Percentiles rank a stretch among this genome's conserved stretches.
Conservation (phyloP, 2,888 invertebrate genomes). For the Papilio demoleus region DNA sequence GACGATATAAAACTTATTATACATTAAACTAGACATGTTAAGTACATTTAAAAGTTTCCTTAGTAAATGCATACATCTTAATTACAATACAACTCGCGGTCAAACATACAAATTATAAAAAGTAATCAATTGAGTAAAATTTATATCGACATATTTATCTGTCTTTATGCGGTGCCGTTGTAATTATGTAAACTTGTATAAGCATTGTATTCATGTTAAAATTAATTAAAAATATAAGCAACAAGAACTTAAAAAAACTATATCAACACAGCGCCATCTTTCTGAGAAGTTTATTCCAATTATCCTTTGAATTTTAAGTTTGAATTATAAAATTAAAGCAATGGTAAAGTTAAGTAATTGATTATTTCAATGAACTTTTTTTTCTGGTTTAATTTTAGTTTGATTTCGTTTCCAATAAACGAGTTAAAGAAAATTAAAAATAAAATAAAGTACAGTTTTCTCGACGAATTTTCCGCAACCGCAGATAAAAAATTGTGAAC, state of each 20-base stretch:
- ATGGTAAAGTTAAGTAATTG: neutral
- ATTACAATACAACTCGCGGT: conserved; percentile 3
- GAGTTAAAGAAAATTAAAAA: neutral
- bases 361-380: neutral
- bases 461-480: neutral
- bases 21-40: conserved; percentile 43
- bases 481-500: neutral
- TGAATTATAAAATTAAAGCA: neutral
- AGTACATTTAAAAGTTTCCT: conserved; percentile 41
- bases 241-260: neutral
- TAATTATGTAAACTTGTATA: neutral
- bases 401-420: neutral
- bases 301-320: neutral
- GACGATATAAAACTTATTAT: conserved; percentile 40
- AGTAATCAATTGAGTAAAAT: neutral
- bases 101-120: neutral
- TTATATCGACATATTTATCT: neutral
- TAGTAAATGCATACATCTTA: conserved; percentile 32
- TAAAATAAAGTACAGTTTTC: neutral
- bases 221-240: neutral
- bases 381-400: neutral
- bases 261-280: neutral
- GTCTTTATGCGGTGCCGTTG: neutral
- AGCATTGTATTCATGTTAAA: neutral
- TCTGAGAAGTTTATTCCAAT: neutral